Evolutionary conservation across 1,140 invertebrate species (phyloP), one percentile per base, ranked within the genome.

Genomic region (Trichonephila inaurata): DNA sequence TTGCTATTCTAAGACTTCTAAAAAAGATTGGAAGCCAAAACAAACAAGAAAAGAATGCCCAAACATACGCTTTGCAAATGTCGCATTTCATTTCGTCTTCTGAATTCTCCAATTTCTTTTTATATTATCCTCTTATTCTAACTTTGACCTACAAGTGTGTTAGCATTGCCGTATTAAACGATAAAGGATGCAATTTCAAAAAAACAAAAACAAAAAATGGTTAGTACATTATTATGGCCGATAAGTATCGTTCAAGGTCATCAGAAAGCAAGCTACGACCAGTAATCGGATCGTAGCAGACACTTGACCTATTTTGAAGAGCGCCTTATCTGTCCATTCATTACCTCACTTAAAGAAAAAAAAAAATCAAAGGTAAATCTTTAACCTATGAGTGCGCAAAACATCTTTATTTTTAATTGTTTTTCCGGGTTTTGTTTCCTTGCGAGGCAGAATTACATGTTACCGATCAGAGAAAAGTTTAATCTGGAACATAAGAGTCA

Each of bases 171-270:
- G 33, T 14, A 12, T 51, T 51, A 19, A 18, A 51, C n/a, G 82
- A 24, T 24, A 21, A 2, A 58, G 19, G 60, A 87, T 28, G 85
- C 18, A 14, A 18, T 40, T 40, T 40, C 4, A 2, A 1, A 40
- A 40, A 40, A 1, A 33, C 1, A 33, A 1, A 33, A 21, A 62
- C 16, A 14, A 19, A 16, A 19, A 64, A 64, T 64, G 16, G 19
- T 5, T 51, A 2, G 33, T 40, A 51, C 51, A 10, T 51, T 5
- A 51, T 28, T 28, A 19, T 58, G n/a, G 44, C 44, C n/a, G 28
- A n/a, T 51, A 62, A 33, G 16, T 62, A 28, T 8, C 85, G 85
- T 87, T 87, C 85, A 87, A 87, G 85, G 85, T 87, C 60, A 87
- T 16, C 28, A 19, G 28, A 64, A 64, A 61, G 12, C 60, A 1